Percentiles rank a stretch among this genome's conserved stretches.
Evolutionary conservation across 2,113 vertebrate species (phyloP).

Genomic region (Artemisiospiza belli): DNA sequence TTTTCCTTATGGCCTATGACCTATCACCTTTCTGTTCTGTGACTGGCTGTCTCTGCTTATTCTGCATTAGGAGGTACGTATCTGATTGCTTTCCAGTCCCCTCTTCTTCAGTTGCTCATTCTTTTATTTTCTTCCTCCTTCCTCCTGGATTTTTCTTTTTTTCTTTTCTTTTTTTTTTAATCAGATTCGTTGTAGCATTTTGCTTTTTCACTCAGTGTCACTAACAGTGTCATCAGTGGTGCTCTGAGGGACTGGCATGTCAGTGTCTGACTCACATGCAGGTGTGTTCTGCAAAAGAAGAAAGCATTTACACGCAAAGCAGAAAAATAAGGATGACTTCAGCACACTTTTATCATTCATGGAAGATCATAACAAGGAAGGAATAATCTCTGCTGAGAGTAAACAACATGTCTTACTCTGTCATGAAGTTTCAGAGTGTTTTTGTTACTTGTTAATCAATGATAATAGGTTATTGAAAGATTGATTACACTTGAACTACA

Average conservation of each 20-base stretch:
- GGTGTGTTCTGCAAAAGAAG: background rate
- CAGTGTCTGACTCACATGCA: background rate
- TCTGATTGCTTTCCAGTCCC: slow-evolving; percentile 74
- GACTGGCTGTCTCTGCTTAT: slow-evolving; percentile 90
- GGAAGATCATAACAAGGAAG: background rate
- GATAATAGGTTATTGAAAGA: background rate
- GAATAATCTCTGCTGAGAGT: background rate
- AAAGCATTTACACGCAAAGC: background rate
- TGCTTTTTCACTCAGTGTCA: slow-evolving; percentile 49
- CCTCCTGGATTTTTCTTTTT: background rate
- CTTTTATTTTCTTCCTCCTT: slow-evolving; percentile 46
- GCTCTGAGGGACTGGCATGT: background rate
- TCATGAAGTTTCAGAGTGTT: background rate
- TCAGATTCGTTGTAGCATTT: slow-evolving; percentile 15
- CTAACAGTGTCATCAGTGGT: slow-evolving; percentile 47
- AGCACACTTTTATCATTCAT: background rate
- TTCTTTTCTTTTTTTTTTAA: background rate
- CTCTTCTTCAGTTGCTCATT: slow-evolving; percentile 66
- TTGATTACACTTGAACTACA: background rate
- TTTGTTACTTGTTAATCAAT: background rate
- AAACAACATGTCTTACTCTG: background rate
- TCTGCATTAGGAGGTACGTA: slow-evolving; percentile 92
- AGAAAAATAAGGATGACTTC: background rate
- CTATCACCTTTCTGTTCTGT: slow-evolving; percentile 91
- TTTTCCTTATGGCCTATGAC: slow-evolving; percentile 87